Evolutionary conservation across 2,113 vertebrate species (phyloP).

Genomic region (Columbina picui): DNA sequence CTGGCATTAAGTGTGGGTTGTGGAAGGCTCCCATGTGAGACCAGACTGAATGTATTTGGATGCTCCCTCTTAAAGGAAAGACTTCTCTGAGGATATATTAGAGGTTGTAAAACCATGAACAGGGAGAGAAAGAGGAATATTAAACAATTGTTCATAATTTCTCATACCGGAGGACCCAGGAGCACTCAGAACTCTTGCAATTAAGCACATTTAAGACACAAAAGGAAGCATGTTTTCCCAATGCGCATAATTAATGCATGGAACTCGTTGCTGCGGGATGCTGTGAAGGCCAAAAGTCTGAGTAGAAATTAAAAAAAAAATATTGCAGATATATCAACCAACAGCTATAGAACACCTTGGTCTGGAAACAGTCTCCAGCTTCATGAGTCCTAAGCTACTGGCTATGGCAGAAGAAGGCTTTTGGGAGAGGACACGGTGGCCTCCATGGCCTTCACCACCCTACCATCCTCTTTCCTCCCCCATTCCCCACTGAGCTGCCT

Average conservation of each 20-base stretch:
- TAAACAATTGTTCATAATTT: neutral
- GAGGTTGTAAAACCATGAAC: neutral
- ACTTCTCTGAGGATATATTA: neutral
- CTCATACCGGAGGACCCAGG: neutral
- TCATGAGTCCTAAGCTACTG: neutral
- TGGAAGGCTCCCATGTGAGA: neutral
- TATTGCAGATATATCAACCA: neutral
- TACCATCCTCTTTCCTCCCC: neutral
- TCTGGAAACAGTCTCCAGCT: neutral
- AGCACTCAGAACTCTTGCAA: neutral
- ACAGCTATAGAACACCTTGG: neutral
- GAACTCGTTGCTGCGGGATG: neutral
- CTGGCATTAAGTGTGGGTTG: neutral
- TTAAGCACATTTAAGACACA: neutral
- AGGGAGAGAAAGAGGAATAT: neutral
- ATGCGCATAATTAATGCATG: rapidly evolving
- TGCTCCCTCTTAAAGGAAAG: neutral
- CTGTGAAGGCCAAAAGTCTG: neutral
- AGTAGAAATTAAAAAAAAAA: neutral
- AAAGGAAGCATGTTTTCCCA: neutral
- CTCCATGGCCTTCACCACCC: rapidly evolving
- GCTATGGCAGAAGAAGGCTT: neutral
- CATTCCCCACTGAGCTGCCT: rapidly evolving
- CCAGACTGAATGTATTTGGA: neutral
- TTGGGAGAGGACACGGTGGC: neutral